Conservation (phyloP, 2,888 invertebrate genomes). For the Mesorhabditis belari region DNA sequence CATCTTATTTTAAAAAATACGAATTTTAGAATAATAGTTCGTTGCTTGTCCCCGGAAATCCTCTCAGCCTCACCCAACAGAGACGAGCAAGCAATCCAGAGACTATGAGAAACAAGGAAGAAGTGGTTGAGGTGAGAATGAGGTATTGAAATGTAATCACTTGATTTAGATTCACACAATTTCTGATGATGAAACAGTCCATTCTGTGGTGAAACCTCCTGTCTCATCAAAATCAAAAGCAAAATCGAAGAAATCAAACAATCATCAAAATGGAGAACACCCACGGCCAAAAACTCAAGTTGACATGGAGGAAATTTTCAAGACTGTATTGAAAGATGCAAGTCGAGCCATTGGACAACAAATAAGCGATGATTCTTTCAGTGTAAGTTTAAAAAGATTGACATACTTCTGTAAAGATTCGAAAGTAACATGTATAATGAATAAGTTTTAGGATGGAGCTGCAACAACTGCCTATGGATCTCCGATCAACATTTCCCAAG, state of each 20-base stretch:
- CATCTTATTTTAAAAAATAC: not conserved
- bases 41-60: too few relatives aligned
- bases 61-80: not conserved
- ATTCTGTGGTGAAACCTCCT: too few relatives aligned
- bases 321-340: constrained; percentile 40
- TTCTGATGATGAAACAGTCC: not conserved
- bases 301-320: constrained; percentile 51
- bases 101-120: not conserved
- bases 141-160: not conserved
- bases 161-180: not conserved
- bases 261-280: not conserved
- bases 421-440: too few relatives aligned
- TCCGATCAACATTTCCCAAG: not conserved
- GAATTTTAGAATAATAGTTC: constrained; percentile 3
- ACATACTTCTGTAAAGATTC: too few relatives aligned
- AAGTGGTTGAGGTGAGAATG: too few relatives aligned
- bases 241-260: not conserved
- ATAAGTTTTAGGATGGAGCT: too few relatives aligned
- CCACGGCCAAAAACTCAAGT: constrained; percentile 19
- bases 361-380: not conserved
- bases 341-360: too few relatives aligned
- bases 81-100: not conserved
- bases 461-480: not conserved
- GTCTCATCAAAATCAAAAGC: not conserved
- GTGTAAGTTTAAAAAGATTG: too few relatives aligned